Conservation (phyloP, 1,140 invertebrate species). For the Neotoxoptera formosana region DNA sequence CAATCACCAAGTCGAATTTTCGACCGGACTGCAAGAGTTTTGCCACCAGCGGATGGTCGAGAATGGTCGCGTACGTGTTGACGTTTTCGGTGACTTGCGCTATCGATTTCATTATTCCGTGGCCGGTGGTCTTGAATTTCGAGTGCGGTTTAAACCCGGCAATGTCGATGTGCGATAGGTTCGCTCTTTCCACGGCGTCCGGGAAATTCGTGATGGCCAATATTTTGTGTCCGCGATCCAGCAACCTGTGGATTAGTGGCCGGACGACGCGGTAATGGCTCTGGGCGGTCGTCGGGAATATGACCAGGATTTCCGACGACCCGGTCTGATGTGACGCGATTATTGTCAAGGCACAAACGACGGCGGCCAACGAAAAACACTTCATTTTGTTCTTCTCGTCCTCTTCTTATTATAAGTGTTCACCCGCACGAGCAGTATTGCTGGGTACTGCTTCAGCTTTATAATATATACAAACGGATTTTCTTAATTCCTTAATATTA, state of each 20-base stretch:
- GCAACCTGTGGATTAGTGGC: slow-evolving; percentile 62
- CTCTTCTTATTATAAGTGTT: neutral
- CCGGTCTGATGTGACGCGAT: neutral
- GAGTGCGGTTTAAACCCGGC: neutral
- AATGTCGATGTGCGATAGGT: slow-evolving; percentile 24
- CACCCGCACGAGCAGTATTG: too few species aligned
- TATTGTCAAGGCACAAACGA: neutral
- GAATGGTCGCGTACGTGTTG: neutral
- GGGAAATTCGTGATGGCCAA: slow-evolving; percentile 22
- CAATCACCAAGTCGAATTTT: slow-evolving; percentile 38
- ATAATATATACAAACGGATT: neutral
- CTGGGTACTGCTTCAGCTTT: too few species aligned
- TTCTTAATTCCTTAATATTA: neutral
- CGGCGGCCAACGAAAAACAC: neutral
- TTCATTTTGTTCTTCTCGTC: neutral
- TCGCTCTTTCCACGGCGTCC: neutral
- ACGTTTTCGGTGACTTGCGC: neutral
- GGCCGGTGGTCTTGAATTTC: neutral
- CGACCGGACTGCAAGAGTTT: neutral
- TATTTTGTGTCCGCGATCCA: slow-evolving; percentile 62
- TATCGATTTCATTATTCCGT: neutral
- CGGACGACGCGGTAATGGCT: slow-evolving; percentile 63
- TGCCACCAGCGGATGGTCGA: neutral
- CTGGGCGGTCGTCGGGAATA: slow-evolving; percentile 61
- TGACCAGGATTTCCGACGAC: slow-evolving; percentile 61